Conservation (phyloP, 2,797 vertebrate species). For the Sparidentex hasta region DNA sequence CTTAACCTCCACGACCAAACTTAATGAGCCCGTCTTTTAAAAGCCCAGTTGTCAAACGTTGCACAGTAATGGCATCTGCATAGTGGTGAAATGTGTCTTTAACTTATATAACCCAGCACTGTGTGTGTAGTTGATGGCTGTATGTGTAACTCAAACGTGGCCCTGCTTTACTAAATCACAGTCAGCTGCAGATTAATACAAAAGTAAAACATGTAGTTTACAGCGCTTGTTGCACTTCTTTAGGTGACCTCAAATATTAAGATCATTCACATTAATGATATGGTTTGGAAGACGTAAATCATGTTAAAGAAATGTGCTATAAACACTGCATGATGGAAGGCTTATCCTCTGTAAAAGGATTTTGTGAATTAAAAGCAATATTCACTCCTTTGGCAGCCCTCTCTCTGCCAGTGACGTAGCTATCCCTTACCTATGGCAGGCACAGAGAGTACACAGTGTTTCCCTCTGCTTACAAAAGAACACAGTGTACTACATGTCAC, state of each 20-base stretch:
- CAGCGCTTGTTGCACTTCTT: not conserved
- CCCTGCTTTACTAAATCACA: not conserved
- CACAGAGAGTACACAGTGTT: slow-evolving; percentile 54
- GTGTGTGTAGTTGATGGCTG: not conserved
- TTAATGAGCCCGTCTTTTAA: not conserved
- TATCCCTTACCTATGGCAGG: slow-evolving; percentile 47
- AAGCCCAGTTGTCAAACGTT: not conserved
- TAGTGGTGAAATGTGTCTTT: too few species aligned
- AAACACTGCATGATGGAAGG: not conserved
- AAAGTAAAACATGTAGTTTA: not conserved
- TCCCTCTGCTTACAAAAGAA: slow-evolving; percentile 54
- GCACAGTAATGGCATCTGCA: not conserved
- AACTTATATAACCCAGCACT: not conserved
- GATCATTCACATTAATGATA: not conserved
- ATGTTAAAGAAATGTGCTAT: not conserved
- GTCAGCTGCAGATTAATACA: not conserved
- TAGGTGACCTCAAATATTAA: not conserved
- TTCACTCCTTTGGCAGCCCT: not conserved
- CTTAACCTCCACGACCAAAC: not conserved
- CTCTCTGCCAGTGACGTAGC: slow-evolving; percentile 10
- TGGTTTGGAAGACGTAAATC: not conserved
- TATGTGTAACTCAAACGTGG: not conserved
- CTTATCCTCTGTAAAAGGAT: not conserved
- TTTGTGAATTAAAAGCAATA: not conserved
- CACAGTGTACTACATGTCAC: slow-evolving; percentile 74